Evolutionary conservation across 2,888 invertebrate species (phyloP).

Genomic region (Epistrophe grossulariae): DNA sequence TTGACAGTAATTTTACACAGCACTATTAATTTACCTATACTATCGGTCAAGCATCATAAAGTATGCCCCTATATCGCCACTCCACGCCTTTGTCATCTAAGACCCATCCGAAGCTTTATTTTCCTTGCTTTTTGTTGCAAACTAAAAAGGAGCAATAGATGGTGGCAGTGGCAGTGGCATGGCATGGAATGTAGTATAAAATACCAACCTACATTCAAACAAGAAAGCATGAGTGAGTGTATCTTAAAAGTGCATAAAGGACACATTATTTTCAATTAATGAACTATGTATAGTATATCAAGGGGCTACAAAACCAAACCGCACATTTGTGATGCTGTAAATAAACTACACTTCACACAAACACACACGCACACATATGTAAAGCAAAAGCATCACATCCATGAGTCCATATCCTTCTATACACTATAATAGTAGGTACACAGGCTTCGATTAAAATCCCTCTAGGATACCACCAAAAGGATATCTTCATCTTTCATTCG

Average conservation of each 20-base stretch:
- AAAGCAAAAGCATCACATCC: background rate
- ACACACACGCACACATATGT: slow-evolving; percentile 8
- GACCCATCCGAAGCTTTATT: background rate
- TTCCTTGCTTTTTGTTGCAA: background rate
- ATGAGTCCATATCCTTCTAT: background rate
- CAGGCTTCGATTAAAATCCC: slow-evolving; percentile 14
- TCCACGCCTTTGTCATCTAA: background rate
- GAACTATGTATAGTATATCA: slow-evolving; percentile 35
- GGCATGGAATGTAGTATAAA: background rate
- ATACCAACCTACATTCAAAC: slow-evolving; percentile 13
- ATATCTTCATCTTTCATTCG: slow-evolving; percentile 44
- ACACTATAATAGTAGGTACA: background rate
- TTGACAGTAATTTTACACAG: background rate
- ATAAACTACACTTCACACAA: too few relatives aligned
- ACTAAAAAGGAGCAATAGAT: background rate
- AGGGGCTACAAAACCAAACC: slow-evolving; percentile 43
- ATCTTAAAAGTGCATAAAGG: slow-evolving; percentile 42
- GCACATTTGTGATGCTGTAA: slow-evolving; percentile 51
- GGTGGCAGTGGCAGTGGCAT: too few relatives aligned
- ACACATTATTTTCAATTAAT: slow-evolving; percentile 62
- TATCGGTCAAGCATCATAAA: background rate
- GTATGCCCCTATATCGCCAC: too few relatives aligned
- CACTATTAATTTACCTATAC: background rate
- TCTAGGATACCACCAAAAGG: slow-evolving; percentile 30
- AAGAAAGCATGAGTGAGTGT: background rate